These are phyloP conservation scores for Danaus melanippus DNA, from an alignment of 1,140 invertebrate genomes.

Conservation along the genomic window DNA sequence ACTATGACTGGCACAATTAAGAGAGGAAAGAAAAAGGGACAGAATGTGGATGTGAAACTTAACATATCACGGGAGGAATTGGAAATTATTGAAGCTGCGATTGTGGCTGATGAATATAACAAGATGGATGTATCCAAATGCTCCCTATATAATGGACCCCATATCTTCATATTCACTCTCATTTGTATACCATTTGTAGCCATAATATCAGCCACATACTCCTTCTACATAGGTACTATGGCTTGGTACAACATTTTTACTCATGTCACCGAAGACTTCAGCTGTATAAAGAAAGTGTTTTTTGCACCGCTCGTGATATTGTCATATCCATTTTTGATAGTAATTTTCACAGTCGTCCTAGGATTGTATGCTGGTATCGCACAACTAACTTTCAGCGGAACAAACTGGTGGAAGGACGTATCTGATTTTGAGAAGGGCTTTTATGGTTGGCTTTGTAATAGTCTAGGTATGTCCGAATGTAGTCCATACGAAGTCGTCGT, in stretches of 20 bases:
- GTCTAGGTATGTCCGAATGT: conserved; percentile 79
- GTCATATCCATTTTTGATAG: conserved; percentile 80
- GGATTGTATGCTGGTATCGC: conserved; percentile 79
- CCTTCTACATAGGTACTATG: conserved; percentile 83
- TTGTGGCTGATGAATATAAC: conserved; percentile 74
- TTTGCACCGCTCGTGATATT: conserved; percentile 80
- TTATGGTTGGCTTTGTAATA: conserved; percentile 83
- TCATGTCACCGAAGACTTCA: conserved; percentile 80
- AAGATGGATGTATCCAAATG: conserved; percentile 74
- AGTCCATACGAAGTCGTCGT: conserved; percentile 77
- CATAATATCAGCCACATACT: conserved; percentile 76
- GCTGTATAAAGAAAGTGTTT: conserved; percentile 73
- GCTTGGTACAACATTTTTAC: conserved; percentile 85
- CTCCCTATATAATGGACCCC: conserved; percentile 75
- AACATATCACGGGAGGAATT: conserved; percentile 80
- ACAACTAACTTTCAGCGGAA: conserved; percentile 79
- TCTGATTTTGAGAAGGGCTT: conserved; percentile 85
- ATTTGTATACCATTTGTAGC: conserved; percentile 79
- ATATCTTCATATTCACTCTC: conserved; percentile 78
- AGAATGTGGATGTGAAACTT: conserved; percentile 80
- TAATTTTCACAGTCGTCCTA: conserved; percentile 76
- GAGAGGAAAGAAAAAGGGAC: conserved; percentile 80
- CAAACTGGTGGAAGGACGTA: conserved; percentile 80
- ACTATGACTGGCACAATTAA: conserved; percentile 83
- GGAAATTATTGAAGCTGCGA: conserved; percentile 77